Base-by-base conservation (phyloP, 2,888 invertebrate species). In the Rutpela maculata region DNA sequence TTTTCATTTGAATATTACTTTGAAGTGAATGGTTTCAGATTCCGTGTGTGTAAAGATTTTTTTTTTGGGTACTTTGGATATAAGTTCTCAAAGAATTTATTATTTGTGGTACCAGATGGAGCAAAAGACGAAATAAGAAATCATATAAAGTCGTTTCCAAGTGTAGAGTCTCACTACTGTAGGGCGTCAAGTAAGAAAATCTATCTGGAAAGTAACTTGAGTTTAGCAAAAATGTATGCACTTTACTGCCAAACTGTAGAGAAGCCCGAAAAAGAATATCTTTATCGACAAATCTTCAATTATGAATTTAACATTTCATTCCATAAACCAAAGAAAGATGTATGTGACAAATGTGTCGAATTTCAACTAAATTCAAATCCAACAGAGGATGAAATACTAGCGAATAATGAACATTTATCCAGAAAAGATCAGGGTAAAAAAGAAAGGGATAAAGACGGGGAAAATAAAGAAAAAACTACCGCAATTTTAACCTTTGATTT, bases 281-380 rank as follows among this genome's bases (percentile, higher is more conserved):
- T 55, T 5, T 55, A 55, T 12, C 12, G 3, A 55, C 5, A 55
- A 55, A 7, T 55, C 5, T 55, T 55, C 11, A 55, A 55, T 55
- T 55, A n/a, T 55, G 55, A 55, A 11, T 55, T 7, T 59, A 59
- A 59, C 18, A 17, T 59, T 3, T 4, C 18, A 17, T 59, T 59
- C 18, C 59, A 59, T n/a, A 10, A 59, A 19, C 59, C 59, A 15
- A 59, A 59, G 18, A 59, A 59, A 59, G 59, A 59, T 18, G 18
- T n/a, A n/a, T n/a, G n/a, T n/a, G n/a, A n/a, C n/a, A n/a, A n/a
- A n/a, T n/a, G n/a, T n/a, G n/a, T n/a, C 3, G 11, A 55, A 55
- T 55, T 55, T 55, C 5, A 55, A 55, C 7, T 55, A 55, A 55
- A 7, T 7, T 5, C 5, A 12, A 55, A 55, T 55, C n/a, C 55